phyloP scores from a whole-genome alignment of 2,888 invertebrate genomes.

The Dolichopus griseipennis region DNA sequence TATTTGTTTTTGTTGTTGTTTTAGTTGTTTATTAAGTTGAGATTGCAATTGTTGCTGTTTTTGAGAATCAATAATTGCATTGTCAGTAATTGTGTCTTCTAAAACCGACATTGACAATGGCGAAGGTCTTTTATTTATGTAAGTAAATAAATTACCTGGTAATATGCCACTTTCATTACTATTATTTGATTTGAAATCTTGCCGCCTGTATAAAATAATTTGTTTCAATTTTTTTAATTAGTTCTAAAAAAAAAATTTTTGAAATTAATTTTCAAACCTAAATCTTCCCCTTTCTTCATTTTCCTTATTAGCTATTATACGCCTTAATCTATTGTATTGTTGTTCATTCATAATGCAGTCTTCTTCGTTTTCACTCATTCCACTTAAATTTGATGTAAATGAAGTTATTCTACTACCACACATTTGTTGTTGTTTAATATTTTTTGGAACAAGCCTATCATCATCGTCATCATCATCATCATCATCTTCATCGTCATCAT shows the following conservation, averaged over 20 bases:
- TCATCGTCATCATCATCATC: conserved; percentile 34
- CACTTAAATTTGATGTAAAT: not conserved
- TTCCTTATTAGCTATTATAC: conserved; percentile 19
- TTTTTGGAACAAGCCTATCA: conserved; percentile 18
- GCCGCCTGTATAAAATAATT: no score
- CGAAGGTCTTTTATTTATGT: no score
- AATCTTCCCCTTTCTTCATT: conserved; percentile 9
- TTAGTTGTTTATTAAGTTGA: conserved; percentile 34
- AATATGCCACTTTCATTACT: conserved; percentile 2
- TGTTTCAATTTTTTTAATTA: no score
- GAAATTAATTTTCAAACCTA: conserved; percentile 2
- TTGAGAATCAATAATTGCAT: no score
- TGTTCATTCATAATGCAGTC: conserved; percentile 16
- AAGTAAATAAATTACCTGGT: no score
- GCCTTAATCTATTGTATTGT: conserved; percentile 19
- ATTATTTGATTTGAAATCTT: not conserved
- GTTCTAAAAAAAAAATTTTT: not conserved
- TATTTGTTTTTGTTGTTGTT: conserved; percentile 13
- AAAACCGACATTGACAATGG: no score
- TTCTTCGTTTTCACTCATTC: not conserved
- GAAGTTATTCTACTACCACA: not conserved
- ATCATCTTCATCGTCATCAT: conserved; percentile 34
- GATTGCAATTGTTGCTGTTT: conserved; percentile 30
- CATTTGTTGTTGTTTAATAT: conserved; percentile 27
- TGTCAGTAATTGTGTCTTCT: no score